Percentiles rank a stretch among this genome's conserved stretches.
phyloP scores from a whole-genome alignment of 1,140 invertebrate species.

The honey bee (Apis mellifera) region DNA sequence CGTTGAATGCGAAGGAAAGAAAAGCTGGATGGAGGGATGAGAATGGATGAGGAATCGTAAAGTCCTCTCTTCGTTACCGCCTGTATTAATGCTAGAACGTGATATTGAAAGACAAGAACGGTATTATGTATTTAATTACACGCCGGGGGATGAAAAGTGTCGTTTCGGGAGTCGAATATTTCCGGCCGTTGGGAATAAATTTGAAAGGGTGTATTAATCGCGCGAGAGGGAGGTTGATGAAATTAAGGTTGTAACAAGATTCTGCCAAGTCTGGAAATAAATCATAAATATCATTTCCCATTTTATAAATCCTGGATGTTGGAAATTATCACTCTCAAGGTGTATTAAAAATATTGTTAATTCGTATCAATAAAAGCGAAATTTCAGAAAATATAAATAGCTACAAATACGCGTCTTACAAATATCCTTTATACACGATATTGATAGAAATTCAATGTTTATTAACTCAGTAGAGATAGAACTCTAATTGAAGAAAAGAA shows the following conservation, averaged over 20 bases:
- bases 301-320: neutral
- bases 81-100: no score
- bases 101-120: neutral
- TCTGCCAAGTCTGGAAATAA: neutral
- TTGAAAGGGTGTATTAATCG: constrained; percentile 20
- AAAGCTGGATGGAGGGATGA: neutral
- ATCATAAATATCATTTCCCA: neutral
- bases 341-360: no score
- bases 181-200: constrained; percentile 8
- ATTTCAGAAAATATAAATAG: neutral
- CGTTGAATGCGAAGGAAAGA: neutral
- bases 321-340: no score
- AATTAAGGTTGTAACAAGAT: constrained; percentile 23
- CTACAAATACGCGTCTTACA: no score
- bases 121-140: neutral
- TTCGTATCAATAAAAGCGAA: no score
- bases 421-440: no score
- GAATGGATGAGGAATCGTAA: no score
- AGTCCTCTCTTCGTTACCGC: no score
- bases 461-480: neutral
- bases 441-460: neutral
- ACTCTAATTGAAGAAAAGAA: neutral
- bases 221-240: neutral
- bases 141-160: neutral
- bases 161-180: neutral